Evolutionary conservation across 1,140 invertebrate species (phyloP).

Genomic region (Caenorhabditis inopinata): DNA sequence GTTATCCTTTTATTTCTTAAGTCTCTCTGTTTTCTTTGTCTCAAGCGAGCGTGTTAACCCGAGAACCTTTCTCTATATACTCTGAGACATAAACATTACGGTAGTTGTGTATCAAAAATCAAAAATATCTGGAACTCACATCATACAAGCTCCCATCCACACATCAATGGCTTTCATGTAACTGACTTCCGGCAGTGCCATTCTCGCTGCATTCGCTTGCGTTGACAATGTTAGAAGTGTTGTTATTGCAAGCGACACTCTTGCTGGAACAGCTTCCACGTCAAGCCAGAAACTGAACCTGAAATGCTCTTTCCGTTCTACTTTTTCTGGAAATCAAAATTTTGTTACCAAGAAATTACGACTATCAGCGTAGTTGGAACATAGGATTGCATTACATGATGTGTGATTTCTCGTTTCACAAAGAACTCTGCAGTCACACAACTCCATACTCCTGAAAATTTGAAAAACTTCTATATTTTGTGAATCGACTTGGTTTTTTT

Average conservation of each 20-base stretch:
- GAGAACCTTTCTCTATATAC: neutral
- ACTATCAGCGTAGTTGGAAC: conserved; percentile 81
- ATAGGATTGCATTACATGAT: conserved; percentile 83
- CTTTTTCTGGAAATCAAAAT: neutral
- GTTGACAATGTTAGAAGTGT: conserved; percentile 70
- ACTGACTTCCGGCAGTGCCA: conserved; percentile 51
- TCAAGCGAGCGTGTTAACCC: neutral
- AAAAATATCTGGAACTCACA: conserved; percentile 66
- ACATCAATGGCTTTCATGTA: conserved; percentile 70
- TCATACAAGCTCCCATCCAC: conserved; percentile 70
- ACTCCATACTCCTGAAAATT: conserved; percentile 71
- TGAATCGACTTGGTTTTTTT: no score
- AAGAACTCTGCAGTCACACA: conserved; percentile 76
- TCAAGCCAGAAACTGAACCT: conserved; percentile 75
- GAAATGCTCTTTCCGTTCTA: neutral
- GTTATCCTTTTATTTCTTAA: neutral
- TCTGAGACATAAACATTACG: neutral
- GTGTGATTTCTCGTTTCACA: conserved; percentile 83
- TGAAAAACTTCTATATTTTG: no score
- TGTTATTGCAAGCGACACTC: conserved; percentile 79
- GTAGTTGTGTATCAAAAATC: neutral
- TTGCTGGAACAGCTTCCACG: conserved; percentile 78
- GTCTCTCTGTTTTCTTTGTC: neutral
- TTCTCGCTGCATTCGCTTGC: conserved; percentile 56
- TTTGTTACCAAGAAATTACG: conserved; percentile 77